Conservation (phyloP, 2,888 invertebrate genomes). For the Acleris sparsana region DNA sequence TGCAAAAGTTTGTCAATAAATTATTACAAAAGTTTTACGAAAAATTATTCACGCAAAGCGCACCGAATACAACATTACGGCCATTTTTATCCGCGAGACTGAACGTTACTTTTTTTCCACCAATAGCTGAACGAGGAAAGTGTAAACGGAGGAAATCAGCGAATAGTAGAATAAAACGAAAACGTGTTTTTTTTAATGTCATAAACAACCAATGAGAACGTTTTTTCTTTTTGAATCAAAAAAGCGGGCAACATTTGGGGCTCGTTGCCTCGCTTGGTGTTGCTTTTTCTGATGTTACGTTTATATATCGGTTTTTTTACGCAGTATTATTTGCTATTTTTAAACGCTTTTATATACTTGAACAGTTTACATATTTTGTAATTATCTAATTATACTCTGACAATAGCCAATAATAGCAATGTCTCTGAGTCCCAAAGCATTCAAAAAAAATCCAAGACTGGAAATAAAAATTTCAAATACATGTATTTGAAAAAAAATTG, state of each 20-base stretch:
- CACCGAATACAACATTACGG: slow-evolving; percentile 72
- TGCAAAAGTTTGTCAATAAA: slow-evolving; percentile 46
- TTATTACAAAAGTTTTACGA: slow-evolving; percentile 56
- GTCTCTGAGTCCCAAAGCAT: too few species aligned
- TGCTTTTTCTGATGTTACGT: too few species aligned
- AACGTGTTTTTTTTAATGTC: background rate
- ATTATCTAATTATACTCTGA: too few species aligned
- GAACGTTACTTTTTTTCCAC: slow-evolving; percentile 42
- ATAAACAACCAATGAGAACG: slow-evolving; percentile 19
- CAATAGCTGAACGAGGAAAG: slow-evolving; percentile 49
- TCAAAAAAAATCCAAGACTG: too few species aligned
- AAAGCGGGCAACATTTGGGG: background rate
- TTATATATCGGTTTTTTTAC: too few species aligned
- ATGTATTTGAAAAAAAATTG: too few species aligned
- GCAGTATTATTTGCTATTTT: too few species aligned
- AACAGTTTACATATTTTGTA: too few species aligned
- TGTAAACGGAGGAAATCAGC: slow-evolving; percentile 38
- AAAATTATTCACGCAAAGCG: slow-evolving; percentile 56
- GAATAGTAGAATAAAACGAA: slow-evolving; percentile 30
- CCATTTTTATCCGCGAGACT: slow-evolving; percentile 82
- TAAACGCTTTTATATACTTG: too few species aligned
- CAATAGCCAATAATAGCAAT: too few species aligned
- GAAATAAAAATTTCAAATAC: too few species aligned
- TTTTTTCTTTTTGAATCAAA: slow-evolving; percentile 10
- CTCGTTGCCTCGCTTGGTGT: too few species aligned